These are phyloP conservation scores for Chaetodon trifascialis DNA, from an alignment of 2,113 vertebrate species.

Conservation along the genomic window DNA sequence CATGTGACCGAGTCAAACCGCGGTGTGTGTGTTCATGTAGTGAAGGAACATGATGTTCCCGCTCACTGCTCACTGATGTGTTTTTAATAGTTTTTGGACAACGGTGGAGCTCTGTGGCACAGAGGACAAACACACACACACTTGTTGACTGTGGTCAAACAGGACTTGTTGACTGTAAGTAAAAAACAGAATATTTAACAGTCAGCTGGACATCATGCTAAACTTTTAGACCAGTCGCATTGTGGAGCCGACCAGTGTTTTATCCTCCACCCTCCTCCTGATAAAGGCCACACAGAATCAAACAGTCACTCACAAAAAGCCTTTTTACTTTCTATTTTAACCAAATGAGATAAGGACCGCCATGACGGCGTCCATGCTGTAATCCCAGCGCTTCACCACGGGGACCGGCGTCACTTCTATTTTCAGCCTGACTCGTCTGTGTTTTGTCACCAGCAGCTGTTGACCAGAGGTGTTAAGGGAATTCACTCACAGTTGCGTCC, in stretches of 20 bases:
- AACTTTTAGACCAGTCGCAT: too few species aligned
- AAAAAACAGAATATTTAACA: too few species aligned
- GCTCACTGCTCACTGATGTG: neutral
- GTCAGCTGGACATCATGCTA: too few species aligned
- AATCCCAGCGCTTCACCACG: neutral
- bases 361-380: neutral
- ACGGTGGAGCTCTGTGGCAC: neutral
- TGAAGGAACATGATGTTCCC: too few species aligned
- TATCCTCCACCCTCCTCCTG: neutral
- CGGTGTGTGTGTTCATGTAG: too few species aligned
- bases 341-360: slow-evolving; percentile 34
- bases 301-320: neutral
- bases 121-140: neutral
- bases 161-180: too few species aligned
- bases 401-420: slow-evolving; percentile 50
- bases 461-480: slow-evolving; percentile 33
- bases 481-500: neutral
- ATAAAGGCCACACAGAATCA: neutral
- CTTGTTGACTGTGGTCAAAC: too few species aligned
- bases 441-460: slow-evolving; percentile 48
- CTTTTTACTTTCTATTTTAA: slow-evolving; percentile 36
- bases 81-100: neutral
- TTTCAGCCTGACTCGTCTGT: slow-evolving; percentile 51
- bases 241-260: neutral
- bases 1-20: too few species aligned